A percentile compares a stretch with the other conserved stretches of the same genome.
These are phyloP conservation scores for Eledona agricola DNA, from an alignment of 2,888 invertebrate genomes.

Conservation along the genomic window DNA sequence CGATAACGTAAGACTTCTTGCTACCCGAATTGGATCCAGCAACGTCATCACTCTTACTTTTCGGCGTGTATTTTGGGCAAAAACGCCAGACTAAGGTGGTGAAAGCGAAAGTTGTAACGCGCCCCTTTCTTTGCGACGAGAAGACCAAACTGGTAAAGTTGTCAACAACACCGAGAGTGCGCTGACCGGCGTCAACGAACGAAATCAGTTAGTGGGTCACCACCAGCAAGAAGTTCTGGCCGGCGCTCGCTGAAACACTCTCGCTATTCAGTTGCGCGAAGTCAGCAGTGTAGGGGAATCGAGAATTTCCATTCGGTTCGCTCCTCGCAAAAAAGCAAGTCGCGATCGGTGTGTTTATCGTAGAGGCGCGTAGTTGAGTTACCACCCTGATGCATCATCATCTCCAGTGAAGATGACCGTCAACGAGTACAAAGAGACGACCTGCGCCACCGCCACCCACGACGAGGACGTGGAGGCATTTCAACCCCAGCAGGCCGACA, in stretches of 20 bases:
- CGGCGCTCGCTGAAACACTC: slow-evolving; percentile 52
- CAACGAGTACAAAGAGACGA: slow-evolving; percentile 66
- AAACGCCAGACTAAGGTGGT: too few relatives aligned
- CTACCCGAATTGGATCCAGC: too few relatives aligned
- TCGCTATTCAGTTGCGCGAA: slow-evolving; percentile 44
- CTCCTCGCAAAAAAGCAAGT: background rate
- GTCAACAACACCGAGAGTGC: slow-evolving; percentile 54
- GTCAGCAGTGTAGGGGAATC: slow-evolving; percentile 44
- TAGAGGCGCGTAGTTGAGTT: slow-evolving; percentile 4
- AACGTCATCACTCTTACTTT: too few relatives aligned
- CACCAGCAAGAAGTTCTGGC: slow-evolving; percentile 42
- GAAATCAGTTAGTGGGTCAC: slow-evolving; percentile 64
- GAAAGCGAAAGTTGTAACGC: slow-evolving; percentile 25
- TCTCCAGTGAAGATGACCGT: slow-evolving; percentile 63
- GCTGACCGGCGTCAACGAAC: slow-evolving; percentile 60
- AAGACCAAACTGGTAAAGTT: slow-evolving; percentile 27
- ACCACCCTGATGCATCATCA: background rate
- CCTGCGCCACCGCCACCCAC: slow-evolving; percentile 61
- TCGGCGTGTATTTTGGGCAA: too few relatives aligned
- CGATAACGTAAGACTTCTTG: too few relatives aligned
- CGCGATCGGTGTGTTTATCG: slow-evolving; percentile 15
- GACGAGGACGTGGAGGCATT: slow-evolving; percentile 59
- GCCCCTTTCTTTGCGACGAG: slow-evolving; percentile 20
- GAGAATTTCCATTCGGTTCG: slow-evolving; percentile 19
- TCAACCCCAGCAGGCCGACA: slow-evolving; percentile 56